Base-by-base conservation (phyloP, 2,888 invertebrate genomes). In the Ophion slaviceki region DNA sequence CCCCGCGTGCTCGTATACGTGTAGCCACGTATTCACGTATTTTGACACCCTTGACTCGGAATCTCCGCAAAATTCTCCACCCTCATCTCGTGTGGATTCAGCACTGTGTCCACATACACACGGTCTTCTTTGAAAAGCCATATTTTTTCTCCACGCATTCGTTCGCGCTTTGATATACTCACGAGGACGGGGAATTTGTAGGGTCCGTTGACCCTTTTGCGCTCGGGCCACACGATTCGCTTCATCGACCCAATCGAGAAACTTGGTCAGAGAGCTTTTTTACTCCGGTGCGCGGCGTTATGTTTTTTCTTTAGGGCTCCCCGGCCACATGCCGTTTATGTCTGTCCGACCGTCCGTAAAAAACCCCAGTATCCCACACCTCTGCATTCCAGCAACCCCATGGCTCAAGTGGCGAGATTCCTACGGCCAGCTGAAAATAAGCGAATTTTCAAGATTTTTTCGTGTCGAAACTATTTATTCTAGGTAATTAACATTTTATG, bases 21-120 rank as follows among this genome's bases (percentile, higher is more conserved):
- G 66, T 75, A 40, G 77, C 57, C 83, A 74, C 80, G 72, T 59
- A 80, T 86, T 80, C 83, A 59, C 77, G 72, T 45, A 80, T 77
- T 64, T 80, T 74, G 67, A 77, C 83, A 72, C 82, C 74, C 80
- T 78, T 64, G 72, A 67, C 80, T 77, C 28, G n/a, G 53, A 36
- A 2, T 67, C 17, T 47, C 40, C 47, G 47, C 47, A 47, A 45
- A 28, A 68, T 40, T 66, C 61, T 53, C 45, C 36, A 32, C 28
- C 36, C 67, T 64, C 59, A 47, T 32, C 62, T 32, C 6, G 17
- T 47, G 53, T 78, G 17, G 47, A 36, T 45, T 80, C 40, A 20
- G 45, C 62, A 36, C 47, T 71, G 24, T 28, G 24, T 47, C 47
- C 47, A 57, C 62, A 57, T 67, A 24, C 40, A 61, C 59, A 53